These are phyloP conservation scores for Ophion ventricosus DNA, from an alignment of 2,888 invertebrate species.

Conservation along the genomic window DNA sequence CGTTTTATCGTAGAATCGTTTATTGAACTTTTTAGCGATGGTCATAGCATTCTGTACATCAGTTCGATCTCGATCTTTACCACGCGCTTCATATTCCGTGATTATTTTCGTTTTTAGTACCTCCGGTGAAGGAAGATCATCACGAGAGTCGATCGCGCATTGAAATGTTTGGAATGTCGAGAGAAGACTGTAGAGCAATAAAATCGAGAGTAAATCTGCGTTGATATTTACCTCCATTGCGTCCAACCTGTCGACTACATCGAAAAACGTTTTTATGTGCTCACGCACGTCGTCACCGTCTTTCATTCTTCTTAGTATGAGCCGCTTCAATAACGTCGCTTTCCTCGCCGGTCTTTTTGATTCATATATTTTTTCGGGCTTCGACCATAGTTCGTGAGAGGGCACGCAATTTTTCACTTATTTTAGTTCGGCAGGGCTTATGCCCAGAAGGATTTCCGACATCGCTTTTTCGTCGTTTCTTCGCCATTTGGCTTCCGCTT, in stretches of 20 bases:
- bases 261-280: background rate
- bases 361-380: background rate
- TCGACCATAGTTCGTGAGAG: background rate
- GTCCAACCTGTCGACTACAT: background rate
- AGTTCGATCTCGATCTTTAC: too few relatives aligned
- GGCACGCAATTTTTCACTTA: background rate
- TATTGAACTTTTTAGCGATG: too few relatives aligned
- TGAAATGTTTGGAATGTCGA: too few relatives aligned
- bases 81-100: too few relatives aligned
- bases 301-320: background rate
- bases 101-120: too few relatives aligned
- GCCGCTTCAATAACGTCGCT: slow-evolving; percentile 4
- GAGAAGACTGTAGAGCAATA: background rate
- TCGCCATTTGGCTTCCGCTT: slow-evolving; percentile 16
- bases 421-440: background rate
- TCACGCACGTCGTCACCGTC: background rate
- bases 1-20: too few relatives aligned
- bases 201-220: slow-evolving; percentile 9
- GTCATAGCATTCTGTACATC: too few relatives aligned
- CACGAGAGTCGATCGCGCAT: too few relatives aligned
- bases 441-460: background rate
- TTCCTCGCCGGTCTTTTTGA: background rate
- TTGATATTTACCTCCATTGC: background rate
- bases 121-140: too few relatives aligned
- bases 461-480: slow-evolving; percentile 6